Base-by-base conservation (phyloP, 2,113 vertebrate species). In the Hippocampus zosterae region DNA sequence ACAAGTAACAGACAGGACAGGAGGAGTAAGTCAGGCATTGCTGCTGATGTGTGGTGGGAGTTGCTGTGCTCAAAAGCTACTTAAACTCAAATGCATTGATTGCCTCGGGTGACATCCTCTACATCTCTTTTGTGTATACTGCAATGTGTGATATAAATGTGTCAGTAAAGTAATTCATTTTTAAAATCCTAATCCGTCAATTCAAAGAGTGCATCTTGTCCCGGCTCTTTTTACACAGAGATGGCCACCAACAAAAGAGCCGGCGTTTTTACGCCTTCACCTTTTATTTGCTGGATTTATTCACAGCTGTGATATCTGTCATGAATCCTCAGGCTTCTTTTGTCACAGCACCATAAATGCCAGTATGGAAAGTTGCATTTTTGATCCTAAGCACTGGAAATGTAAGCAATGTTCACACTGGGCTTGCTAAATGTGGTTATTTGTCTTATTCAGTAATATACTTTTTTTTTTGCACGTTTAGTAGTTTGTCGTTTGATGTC, bases 391-490 rank as follows among this genome's bases (percentile, higher is more conserved):
- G 57, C 57, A 59, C 27, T 25, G 56, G 25, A 57, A 27, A 59
- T 59, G 13, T 18, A 33, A 29, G 12, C 25, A 13, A 57, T 57
- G 3, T 27, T 29, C 25, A 27, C 56, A 57, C 25, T 59, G 52
- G 21, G 21, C 52, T 21, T 21, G 21, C 21, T 23, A 55, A 55
- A 55, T 23, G 52, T 53, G 25, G 13, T 57, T 27, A 27, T 57
- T 57, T 57, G 29, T 16, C 57, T 9, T 60, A 9, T 7, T 29
- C 52, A n/a, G 3, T 19, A 52, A 52, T 52, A 8, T 18, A 2
- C 8, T 2, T 25, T 1, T 37, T 27, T 63, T 67, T 52, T 42
- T 27, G 82, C 78, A 78, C 87, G 79, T 18, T 33, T 18, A 25
- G 56, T 7, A 71, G 72, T 63, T 44, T 75, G 15, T 33, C 15